Base-by-base conservation (phyloP, 2,113 vertebrate genomes). In the Cryptomyrus ogoouensis region DNA sequence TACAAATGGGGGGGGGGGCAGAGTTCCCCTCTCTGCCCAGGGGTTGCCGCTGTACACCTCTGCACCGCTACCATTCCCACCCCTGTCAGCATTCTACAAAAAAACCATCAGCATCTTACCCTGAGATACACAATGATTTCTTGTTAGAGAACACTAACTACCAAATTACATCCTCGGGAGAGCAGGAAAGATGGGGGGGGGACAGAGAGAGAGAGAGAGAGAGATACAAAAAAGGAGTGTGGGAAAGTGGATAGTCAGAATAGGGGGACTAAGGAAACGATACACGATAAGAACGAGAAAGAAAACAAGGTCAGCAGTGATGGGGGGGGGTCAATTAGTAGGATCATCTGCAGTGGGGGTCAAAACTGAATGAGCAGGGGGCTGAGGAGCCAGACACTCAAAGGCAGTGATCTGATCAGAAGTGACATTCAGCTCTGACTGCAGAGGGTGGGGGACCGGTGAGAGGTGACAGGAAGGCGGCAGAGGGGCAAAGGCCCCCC, bases 341-440 rank as follows among this genome's bases (percentile, higher is more conserved):
- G 19, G 24, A 31, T 70, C 5, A 5, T 47, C 10, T 58, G 89
- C 31, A 27, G 5, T 12, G 47, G 17, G 35, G 10, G 44, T 83
- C 66, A 80, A 80, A 89, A 52, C 53, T 31, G 7, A 49, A 74
- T 39, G 83, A 52, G 49, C 77, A 21, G 5, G 5, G 83, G 80
- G 89, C 62, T 62, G 46, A 92, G 90, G 84, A 92, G 90, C 91
- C 83, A 80, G 62, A 90, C 91, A 89, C 91, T 88, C 6, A 92
- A 91, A 94, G 93, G 94, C 95, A 94, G 92, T 94, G 95, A 96
- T 95, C 95, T 96, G 95, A 96, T 96, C 96, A 95, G 96, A 96
- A 96, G 94, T 95, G 95, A 96, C 96, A 95, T 96, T 94, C 94
- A 95, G 95, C 93, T 93, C 93, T 94, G 95, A 95, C 94, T 96